Base-by-base conservation (phyloP, 2,113 vertebrate genomes). In the Sprattus sprattus region DNA sequence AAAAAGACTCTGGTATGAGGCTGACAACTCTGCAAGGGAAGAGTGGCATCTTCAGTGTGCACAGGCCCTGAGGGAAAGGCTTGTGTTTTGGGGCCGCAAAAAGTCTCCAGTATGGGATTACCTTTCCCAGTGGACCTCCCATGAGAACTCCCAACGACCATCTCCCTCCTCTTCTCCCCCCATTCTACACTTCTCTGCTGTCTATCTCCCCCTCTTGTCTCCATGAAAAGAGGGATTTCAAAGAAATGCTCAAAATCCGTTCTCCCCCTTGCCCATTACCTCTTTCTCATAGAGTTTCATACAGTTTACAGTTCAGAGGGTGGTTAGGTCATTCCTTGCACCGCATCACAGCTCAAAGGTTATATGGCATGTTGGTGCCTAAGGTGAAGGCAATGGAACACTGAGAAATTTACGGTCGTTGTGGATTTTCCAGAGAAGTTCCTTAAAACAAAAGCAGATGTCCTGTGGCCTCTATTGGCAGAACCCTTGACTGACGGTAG, bases 81-180 rank as follows among this genome's bases (percentile, higher is more conserved):
- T 50, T 87, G 85, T 93, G 92, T 94, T 94, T 92, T 92, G 93
- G 91, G 92, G 90, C 93, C 91, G 92, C 86, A 84, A 86, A 45
- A 83, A 89, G 86, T 87, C 90, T 91, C 92, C 87, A 18, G 45
- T 92, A 90, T 93, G 90, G 85, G 93, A 92, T 95, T 92, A 93
- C 92, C 89, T 87, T 45, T 83, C 81, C 46, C 82, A 49, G 82
- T 83, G 0, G 85, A 81, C 18, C 87, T 83, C 85, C 81, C 80
- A 80, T 87, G 45, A 83, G 57, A 85, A 82, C 84, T 84, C 86
- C 71, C 60, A 85, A 85, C 90, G 54, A 13, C 47, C 32, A 32
- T 84, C 81, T 83, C 71, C 82, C 75, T 39, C 39, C 39, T 39
- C 39, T 39, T 39, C 87, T 67, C 81, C 87, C 15, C 50, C 15